Evolutionary conservation across 2,113 vertebrate species (phyloP).

Genomic region (Pao palembangensis): DNA sequence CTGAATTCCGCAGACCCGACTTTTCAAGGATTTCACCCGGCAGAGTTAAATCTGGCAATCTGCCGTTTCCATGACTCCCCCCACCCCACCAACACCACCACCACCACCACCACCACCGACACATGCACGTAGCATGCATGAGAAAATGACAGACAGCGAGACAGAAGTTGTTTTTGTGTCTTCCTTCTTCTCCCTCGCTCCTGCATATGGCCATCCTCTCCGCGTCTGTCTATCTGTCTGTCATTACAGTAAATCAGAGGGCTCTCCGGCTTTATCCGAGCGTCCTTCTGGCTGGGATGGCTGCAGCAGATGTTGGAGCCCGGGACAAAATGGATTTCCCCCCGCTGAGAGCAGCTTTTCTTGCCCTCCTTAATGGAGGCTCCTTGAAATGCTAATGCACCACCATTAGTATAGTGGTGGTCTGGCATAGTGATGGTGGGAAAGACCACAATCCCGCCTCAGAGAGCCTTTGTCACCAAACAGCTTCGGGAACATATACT

Average conservation of each 20-base stretch:
- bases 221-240: constrained; percentile 71
- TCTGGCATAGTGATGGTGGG: constrained; percentile 86
- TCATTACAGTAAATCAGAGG: constrained; percentile 91
- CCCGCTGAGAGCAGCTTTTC: constrained; percentile 87
- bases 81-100: neutral
- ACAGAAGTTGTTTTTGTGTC: constrained; percentile 70
- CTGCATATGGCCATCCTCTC: constrained; percentile 71
- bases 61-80: constrained; percentile 50
- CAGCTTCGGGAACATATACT: constrained; percentile 76
- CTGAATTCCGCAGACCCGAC: neutral
- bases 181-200: constrained; percentile 54
- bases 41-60: constrained; percentile 39
- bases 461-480: constrained; percentile 84
- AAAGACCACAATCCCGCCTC: constrained; percentile 72
- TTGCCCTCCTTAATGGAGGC: constrained; percentile 83
- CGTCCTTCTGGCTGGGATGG: constrained; percentile 92
- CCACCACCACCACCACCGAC: constrained; percentile 18
- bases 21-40: constrained; percentile 23
- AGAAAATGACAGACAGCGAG: constrained; percentile 64
- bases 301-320: constrained; percentile 93
- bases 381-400: constrained; percentile 96
- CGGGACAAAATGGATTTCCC: constrained; percentile 89
- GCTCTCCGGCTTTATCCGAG: constrained; percentile 84
- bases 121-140: constrained; percentile 46
- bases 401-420: constrained; percentile 82